A percentile compares a stretch with the other conserved stretches of the same genome.
Evolutionary conservation across 1,140 invertebrate species (phyloP).

Genomic region (Vollenhovia emeryi): DNA sequence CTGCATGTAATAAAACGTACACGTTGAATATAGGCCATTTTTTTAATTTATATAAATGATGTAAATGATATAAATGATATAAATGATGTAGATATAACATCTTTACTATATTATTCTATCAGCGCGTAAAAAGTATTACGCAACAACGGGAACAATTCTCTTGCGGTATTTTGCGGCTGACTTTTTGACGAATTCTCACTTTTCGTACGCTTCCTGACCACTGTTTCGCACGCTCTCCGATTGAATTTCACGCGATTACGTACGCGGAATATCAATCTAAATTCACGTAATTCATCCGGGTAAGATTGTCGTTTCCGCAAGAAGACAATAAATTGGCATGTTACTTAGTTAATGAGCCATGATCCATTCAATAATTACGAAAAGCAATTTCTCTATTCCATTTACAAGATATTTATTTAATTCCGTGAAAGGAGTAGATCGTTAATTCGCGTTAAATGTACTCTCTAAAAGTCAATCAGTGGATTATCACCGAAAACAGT

Average conservation of each 20-base stretch:
- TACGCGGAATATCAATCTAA: conserved; percentile 52
- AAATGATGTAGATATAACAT: not conserved
- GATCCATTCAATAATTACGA: conserved; percentile 9
- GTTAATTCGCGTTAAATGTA: not conserved
- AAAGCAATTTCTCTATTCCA: conserved; percentile 35
- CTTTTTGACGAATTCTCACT: conserved; percentile 59
- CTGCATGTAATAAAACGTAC: not conserved
- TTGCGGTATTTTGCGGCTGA: conserved; percentile 10
- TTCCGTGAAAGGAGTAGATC: conserved; percentile 13
- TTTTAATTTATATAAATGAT: not conserved
- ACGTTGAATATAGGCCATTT: not conserved
- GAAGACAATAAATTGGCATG: conserved; percentile 16
- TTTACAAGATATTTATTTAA: conserved; percentile 15
- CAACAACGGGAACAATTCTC: conserved; percentile 29
- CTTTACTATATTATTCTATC: not conserved
- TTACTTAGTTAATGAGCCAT: conserved; percentile 26
- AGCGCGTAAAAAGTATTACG: not conserved
- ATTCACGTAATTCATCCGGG: conserved; percentile 32
- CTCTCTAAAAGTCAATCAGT: too few relatives aligned
- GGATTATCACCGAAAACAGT: too few relatives aligned
- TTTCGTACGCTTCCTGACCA: conserved; percentile 53
- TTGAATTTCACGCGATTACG: conserved; percentile 65
- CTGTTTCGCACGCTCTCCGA: conserved; percentile 44
- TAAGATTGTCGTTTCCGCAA: conserved; percentile 5
- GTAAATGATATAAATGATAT: too few relatives aligned